Percentiles rank a stretch among this genome's conserved stretches.
Evolutionary conservation across 1,140 invertebrate genomes (phyloP).

Genomic region (Chrysomallon squamiferum): DNA sequence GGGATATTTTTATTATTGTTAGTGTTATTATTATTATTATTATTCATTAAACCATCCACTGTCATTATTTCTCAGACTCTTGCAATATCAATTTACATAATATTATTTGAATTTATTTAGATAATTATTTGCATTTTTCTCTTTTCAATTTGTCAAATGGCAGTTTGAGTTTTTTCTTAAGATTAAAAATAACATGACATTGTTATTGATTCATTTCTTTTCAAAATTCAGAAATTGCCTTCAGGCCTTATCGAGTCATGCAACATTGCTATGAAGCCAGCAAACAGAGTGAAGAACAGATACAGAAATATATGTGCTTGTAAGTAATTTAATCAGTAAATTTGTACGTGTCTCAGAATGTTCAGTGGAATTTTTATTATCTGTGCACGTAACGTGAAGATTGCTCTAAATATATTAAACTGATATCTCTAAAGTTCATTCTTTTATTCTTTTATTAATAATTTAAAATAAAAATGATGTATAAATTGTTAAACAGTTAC

Average conservation of each 20-base stretch:
- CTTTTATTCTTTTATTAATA: not conserved
- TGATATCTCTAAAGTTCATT: not conserved
- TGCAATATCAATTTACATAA: no score
- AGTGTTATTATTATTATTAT: no score
- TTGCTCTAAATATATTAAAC: not conserved
- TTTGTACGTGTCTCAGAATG: not conserved
- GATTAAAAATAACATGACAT: no score
- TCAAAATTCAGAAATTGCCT: slow-evolving; percentile 9
- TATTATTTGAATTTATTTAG: no score
- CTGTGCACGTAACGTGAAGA: not conserved
- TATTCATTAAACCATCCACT: no score
- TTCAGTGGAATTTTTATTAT: not conserved
- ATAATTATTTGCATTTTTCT: no score
- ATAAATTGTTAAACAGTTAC: not conserved
- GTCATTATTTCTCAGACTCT: no score
- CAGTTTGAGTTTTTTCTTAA: no score
- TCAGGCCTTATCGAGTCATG: not conserved
- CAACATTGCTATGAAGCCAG: slow-evolving; percentile 1
- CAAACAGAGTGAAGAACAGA: slow-evolving; percentile 3
- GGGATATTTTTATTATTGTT: no score
- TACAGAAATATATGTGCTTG: slow-evolving; percentile 10
- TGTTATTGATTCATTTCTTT: no score
- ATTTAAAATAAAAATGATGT: not conserved
- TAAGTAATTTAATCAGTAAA: not conserved
- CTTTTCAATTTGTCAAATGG: no score